Percentiles rank a stretch among this genome's conserved stretches.
phyloP scores from a whole-genome alignment of 2,888 invertebrate genomes.

The Hoplodrina ambigua region DNA sequence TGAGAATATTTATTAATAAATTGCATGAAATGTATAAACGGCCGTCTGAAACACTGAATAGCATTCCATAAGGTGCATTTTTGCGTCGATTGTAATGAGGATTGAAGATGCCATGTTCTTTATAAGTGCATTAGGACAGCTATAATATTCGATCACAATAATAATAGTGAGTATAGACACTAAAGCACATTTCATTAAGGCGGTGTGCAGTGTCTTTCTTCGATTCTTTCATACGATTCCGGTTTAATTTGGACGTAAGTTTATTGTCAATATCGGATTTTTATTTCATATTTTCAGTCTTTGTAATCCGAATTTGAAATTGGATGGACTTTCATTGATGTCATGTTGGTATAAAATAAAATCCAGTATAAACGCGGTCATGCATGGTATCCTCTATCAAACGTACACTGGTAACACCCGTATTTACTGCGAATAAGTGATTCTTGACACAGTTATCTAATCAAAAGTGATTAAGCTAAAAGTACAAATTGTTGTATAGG shows the following conservation, averaged over 20 bases:
- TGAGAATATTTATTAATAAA: neutral
- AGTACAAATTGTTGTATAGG: neutral
- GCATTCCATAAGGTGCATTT: constrained; percentile 2
- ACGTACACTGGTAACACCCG: neutral
- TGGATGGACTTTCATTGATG: constrained; percentile 74
- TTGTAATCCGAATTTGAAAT: constrained; percentile 68
- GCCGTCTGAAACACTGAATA: neutral
- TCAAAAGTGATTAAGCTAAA: neutral
- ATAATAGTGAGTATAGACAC: constrained; percentile 14
- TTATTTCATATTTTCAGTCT: constrained; percentile 77
- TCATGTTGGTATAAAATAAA: constrained; percentile 23
- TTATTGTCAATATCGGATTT: constrained; percentile 80
- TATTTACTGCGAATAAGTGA: neutral
- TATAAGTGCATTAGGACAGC: constrained; percentile 18
- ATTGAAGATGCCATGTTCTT: neutral
- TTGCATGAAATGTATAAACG: neutral
- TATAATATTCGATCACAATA: constrained; percentile 17
- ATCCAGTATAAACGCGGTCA: constrained; percentile 28
- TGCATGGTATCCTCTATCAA: constrained; percentile 5
- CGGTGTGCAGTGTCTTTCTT: constrained; percentile 31
- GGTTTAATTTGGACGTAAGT: constrained; percentile 74
- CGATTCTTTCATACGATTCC: constrained; percentile 42
- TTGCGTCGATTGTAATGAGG: neutral
- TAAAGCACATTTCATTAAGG: constrained; percentile 38
- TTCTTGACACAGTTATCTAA: neutral